A percentile compares a stretch with the other conserved stretches of the same genome.
Conservation (phyloP, 2,797 vertebrate species). For the Leptoclinus maculatus region DNA sequence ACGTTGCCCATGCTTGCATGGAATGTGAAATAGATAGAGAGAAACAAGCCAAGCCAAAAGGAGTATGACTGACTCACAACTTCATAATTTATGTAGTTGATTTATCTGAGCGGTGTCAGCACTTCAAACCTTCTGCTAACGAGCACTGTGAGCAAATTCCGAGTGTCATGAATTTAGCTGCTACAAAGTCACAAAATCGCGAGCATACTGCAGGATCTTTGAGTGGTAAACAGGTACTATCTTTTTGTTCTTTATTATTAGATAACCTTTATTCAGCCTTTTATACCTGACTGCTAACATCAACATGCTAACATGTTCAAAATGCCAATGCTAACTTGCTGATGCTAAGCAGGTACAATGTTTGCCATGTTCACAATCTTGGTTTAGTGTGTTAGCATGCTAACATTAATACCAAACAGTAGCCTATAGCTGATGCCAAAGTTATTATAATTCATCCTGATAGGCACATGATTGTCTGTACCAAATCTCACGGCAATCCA, state of each 20-base stretch:
- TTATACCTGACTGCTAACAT: neutral
- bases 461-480: neutral
- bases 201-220: neutral
- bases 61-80: constrained; percentile 25
- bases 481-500: neutral
- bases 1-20: constrained; percentile 38
- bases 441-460: neutral
- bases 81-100: constrained; percentile 19
- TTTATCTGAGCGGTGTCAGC: constrained; percentile 30
- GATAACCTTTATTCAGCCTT: neutral
- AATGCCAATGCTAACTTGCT: neutral
- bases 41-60: constrained; percentile 33
- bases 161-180: neutral
- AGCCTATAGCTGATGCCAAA: neutral
- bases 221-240: neutral
- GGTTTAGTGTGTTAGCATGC: too few relatives aligned
- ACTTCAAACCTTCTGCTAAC: constrained; percentile 20
- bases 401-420: too few relatives aligned
- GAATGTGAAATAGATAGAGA: constrained; percentile 49
- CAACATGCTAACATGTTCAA: neutral
- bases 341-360: too few relatives aligned
- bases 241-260: neutral
- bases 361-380: too few relatives aligned
- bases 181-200: constrained; percentile 4
- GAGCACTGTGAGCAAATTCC: neutral